Evolutionary conservation across 2,888 invertebrate genomes (phyloP).

Genomic region (Villa cingulata): DNA sequence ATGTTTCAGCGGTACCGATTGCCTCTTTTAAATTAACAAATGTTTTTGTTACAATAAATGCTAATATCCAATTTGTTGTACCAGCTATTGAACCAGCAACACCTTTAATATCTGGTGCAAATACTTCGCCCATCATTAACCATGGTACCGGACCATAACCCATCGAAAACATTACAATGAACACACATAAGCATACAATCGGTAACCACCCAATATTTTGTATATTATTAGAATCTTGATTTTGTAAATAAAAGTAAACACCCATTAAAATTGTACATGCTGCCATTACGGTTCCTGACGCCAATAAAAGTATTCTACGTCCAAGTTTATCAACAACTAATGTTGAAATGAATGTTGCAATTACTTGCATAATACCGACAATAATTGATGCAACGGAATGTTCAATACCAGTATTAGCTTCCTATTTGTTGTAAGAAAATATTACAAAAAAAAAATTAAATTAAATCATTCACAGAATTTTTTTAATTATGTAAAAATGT

Average conservation of each 20-base stretch:
- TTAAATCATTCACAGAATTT: not conserved
- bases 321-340: slow-evolving; percentile 70
- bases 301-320: slow-evolving; percentile 57
- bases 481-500: not conserved
- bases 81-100: slow-evolving; percentile 65
- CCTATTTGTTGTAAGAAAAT: slow-evolving; percentile 18
- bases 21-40: slow-evolving; percentile 44
- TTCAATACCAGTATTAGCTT: slow-evolving; percentile 37
- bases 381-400: slow-evolving; percentile 56
- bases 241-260: slow-evolving; percentile 47
- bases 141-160: slow-evolving; percentile 76
- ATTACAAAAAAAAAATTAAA: not conserved
- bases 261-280: slow-evolving; percentile 56
- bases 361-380: slow-evolving; percentile 70
- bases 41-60: slow-evolving; percentile 66
- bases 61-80: slow-evolving; percentile 67
- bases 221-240: slow-evolving; percentile 31
- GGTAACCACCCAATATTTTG: slow-evolving; percentile 57
- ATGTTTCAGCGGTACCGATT: slow-evolving; percentile 50
- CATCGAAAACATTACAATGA: slow-evolving; percentile 66
- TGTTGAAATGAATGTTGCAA: slow-evolving; percentile 51
- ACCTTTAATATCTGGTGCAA: slow-evolving; percentile 64
- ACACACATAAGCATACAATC: slow-evolving; percentile 55
- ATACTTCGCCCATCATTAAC: slow-evolving; percentile 66
- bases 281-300: slow-evolving; percentile 57